These are phyloP conservation scores for Macroteleia sp. DNA, from an alignment of 2,888 invertebrate species.

Conservation along the genomic window DNA sequence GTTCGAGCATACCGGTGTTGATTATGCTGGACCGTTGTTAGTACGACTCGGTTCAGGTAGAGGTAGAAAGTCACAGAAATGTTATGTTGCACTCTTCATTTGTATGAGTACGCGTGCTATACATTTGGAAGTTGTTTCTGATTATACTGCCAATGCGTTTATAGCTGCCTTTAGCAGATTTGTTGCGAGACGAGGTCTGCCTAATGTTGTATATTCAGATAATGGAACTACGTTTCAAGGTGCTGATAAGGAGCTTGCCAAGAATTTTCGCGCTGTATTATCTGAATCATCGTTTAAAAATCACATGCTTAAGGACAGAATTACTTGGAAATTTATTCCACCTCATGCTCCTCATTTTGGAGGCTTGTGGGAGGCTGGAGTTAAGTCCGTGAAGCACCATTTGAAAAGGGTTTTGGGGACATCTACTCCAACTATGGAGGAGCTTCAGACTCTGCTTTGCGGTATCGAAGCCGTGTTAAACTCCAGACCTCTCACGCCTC, in stretches of 20 bases:
- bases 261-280: background rate
- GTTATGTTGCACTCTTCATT: background rate
- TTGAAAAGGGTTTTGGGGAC: background rate
- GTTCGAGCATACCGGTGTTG: background rate
- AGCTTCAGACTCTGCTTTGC: background rate
- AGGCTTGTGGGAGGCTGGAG: background rate
- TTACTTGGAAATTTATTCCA: background rate
- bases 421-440: background rate
- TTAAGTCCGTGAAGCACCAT: slow-evolving; percentile 3
- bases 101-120: background rate
- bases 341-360: background rate
- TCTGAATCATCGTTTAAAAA: background rate
- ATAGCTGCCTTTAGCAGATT: background rate
- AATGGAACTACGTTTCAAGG: background rate
- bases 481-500: background rate
- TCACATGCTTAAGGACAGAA: background rate
- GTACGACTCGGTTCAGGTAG: background rate
- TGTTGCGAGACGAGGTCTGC: background rate
- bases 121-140: background rate
- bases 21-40: background rate
- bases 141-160: background rate
- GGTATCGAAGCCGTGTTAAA: background rate
- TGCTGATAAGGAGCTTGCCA: background rate
- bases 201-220: background rate
- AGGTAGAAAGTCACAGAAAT: background rate